phyloP scores from a whole-genome alignment of 2,888 invertebrate genomes.

The Lithophane socia region DNA sequence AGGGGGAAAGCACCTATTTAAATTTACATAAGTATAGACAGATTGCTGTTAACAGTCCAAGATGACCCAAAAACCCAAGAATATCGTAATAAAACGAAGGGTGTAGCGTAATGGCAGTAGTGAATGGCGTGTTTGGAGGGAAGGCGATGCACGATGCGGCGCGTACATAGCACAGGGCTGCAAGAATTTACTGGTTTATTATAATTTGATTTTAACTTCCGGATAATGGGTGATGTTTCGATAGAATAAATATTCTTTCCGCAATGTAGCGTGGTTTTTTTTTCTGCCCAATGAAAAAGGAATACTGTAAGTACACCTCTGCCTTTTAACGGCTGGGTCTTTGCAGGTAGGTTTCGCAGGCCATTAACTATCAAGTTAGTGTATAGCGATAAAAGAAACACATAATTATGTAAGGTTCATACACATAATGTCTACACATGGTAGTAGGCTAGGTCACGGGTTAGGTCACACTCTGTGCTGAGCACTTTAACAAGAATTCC shows the following conservation, averaged over 20 bases:
- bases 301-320: no score
- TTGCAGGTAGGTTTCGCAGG: no score
- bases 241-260: background rate
- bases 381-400: no score
- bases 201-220: background rate
- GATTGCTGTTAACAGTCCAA: conserved; percentile 15
- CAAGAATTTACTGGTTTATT: background rate
- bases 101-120: conserved; percentile 25
- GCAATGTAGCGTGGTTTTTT: background rate
- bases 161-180: conserved; percentile 33
- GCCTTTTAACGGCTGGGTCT: no score
- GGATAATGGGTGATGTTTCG: background rate
- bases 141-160: conserved; percentile 10
- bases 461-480: no score
- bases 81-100: conserved; percentile 42
- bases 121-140: conserved; percentile 30
- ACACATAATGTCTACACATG: no score
- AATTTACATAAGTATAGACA: conserved; percentile 20
- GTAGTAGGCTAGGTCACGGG: no score
- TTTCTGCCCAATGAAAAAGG: background rate
- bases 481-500: no score
- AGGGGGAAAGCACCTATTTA: background rate
- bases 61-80: conserved; percentile 47
- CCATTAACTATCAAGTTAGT: no score
- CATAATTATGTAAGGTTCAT: no score